Base-by-base conservation (phyloP, 2,888 invertebrate genomes). In the Geophilus truncorum region DNA sequence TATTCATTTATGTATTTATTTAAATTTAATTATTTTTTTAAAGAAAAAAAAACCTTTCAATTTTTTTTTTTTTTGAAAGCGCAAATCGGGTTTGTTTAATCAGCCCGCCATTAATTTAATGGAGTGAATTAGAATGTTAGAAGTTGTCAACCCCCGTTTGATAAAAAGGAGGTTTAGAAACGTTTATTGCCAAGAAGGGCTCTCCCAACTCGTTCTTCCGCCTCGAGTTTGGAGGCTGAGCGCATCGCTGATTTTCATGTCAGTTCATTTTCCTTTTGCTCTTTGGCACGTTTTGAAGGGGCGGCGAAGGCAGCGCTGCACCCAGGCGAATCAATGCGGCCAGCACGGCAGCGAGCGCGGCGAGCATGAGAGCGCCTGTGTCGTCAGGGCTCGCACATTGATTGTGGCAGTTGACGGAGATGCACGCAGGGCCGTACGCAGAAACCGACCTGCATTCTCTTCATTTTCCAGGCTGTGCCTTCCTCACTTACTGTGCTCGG, bases 401-500 rank as follows among this genome's bases (percentile, higher is more conserved):
- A 79, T 79, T 79, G 79, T 79, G 51, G 79, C 79, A 40, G 51
- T 32, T 40, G 79, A 40, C 79, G 51, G 79, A 79, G 79, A 79
- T 79, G 79, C 79, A 79, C 79, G 79, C 79, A 79, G 79, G 79
- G 25, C 79, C 79, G 79, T 79, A 51, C 51, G 45, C 51, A 79
- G 79, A 79, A 12, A 79, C 79, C 79, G 79, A 79, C 32, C 51
- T 79, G 23, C 79, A 79, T 51, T 79, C 80, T 81, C 30, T 81
- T 77, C 78, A 23, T 80, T 79, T 75, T 82, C 70, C 92, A 97
- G 97, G 97, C 89, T 98, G 97, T 91, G 97, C 97, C 88, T 98
- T 98, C 91, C 92, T 98, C 89, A 98, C 98, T 86, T 98, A 97
- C 91, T 97, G 96, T 90, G 94, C 92, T 89, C 93, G 96, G 88